Evolutionary conservation across 2,888 invertebrate genomes (phyloP), one percentile per base, ranked within the genome.

Genomic region (Cataglyphis cursor): DNA sequence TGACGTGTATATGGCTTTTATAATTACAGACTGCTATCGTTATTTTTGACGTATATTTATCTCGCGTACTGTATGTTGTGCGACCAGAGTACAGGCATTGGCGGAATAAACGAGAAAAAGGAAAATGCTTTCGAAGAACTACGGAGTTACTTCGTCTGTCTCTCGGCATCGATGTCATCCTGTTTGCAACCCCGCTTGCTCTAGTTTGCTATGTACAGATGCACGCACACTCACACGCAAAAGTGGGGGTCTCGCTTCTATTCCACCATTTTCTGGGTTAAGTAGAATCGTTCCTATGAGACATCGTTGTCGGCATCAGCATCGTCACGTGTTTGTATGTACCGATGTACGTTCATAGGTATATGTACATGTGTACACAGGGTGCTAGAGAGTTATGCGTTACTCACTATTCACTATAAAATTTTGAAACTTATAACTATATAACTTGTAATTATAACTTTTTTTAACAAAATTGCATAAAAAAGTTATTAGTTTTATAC

Each of bases 211-310:
- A 70, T 68, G 41, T 57, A 70, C 68, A 62, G 21, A 73, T 24
- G 64, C 38, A 18, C 65, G 21, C 72, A n/a, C 24, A 51, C 51
- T 38, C 38, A 51, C 61, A 31, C 54, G 61, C n/a, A 38, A 66
- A 38, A 66, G 61, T 59, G 68, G 48, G 24, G 57, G 41, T 64
- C 72, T 66, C 85, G 85, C 61, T 70, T 76, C 82, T 80, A 80
- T 78, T 86, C 76, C 81, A 65, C 72, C 85, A 62, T 81, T 86
- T 87, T 87, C 87, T 87, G 75, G 87, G 86, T 87, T 87, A 87
- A 87, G 84, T 82, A 82, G 84, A 86, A 86, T 84, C 75, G 31
- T 31, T 86, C 83, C 86, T 84, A 84, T 41, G 84, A 81, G 70
- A 86, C 83, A 72, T 64, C 74, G 70, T 15, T 64, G 59, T 68